Percentiles rank a stretch among this genome's conserved stretches.
Evolutionary conservation across 2,888 invertebrate genomes (phyloP).

Genomic region (Drosophila kanekoi): DNA sequence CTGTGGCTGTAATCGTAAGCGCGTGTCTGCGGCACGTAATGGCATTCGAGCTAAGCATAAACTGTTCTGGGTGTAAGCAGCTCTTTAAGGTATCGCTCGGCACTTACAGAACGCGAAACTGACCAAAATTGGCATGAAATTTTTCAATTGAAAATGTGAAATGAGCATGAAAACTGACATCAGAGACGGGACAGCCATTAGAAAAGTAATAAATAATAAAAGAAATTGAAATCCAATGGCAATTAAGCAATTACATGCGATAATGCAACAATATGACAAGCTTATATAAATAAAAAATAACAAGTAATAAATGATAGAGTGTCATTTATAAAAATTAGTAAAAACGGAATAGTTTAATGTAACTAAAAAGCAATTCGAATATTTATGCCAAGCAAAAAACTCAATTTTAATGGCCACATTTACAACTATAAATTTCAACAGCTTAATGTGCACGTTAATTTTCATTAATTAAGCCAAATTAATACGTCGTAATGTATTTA

Average conservation of each 20-base stretch:
- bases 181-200: slow-evolving; percentile 30
- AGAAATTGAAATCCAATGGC: slow-evolving; percentile 22
- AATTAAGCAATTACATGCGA: slow-evolving; percentile 43
- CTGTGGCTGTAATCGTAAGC: slow-evolving; percentile 50
- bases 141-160: slow-evolving; percentile 61
- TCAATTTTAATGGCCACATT: slow-evolving; percentile 30
- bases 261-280: slow-evolving; percentile 8
- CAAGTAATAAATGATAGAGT: not conserved
- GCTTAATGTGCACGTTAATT: slow-evolving; percentile 46
- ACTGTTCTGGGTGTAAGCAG: slow-evolving; percentile 9
- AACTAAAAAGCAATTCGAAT: slow-evolving; percentile 5
- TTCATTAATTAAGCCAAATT: slow-evolving; percentile 39
- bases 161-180: slow-evolving; percentile 43
- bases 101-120: slow-evolving; percentile 33
- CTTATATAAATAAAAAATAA: not conserved
- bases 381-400: slow-evolving; percentile 12
- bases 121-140: slow-evolving; percentile 66
- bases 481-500: slow-evolving; percentile 48
- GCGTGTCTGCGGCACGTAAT: slow-evolving; percentile 63
- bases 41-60: slow-evolving; percentile 8
- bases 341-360: not conserved
- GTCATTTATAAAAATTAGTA: not conserved
- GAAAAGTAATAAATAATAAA: slow-evolving; percentile 10
- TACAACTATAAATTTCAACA: slow-evolving; percentile 32
- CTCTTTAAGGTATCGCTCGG: slow-evolving; percentile 50